These are phyloP conservation scores for Oscarella lobularis DNA, from an alignment of 37 sponge, comb jelly and placozoan species.

Conservation along the genomic window DNA sequence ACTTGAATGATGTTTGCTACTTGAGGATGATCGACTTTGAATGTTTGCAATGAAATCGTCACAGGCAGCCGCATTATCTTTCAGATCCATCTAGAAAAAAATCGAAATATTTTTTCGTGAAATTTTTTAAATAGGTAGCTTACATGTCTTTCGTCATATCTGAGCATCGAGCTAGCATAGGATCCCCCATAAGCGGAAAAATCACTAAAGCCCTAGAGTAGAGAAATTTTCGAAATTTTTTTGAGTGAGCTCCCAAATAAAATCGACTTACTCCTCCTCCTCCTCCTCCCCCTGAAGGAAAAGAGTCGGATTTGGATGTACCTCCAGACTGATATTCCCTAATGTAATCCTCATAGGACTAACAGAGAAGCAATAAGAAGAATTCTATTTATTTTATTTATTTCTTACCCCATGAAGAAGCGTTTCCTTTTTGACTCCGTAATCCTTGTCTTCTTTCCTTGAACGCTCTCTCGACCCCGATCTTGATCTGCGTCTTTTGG, in stretches of 20 bases:
- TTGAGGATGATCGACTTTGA: too few relatives aligned
- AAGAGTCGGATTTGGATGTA: constrained; percentile 4
- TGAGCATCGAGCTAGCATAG: too few relatives aligned
- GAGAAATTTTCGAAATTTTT: too few relatives aligned
- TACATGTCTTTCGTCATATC: too few relatives aligned
- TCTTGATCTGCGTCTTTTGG: constrained; percentile 5
- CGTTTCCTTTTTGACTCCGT: constrained; percentile 51
- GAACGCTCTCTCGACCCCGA: constrained; percentile 8
- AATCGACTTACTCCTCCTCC: too few relatives aligned
- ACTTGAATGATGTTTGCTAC: too few relatives aligned
- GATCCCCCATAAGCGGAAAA: too few relatives aligned
- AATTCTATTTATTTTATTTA: neutral
- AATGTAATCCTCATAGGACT: constrained; percentile 61
- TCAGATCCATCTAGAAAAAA: neutral
- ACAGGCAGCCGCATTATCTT: neutral
- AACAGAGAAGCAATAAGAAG: neutral
- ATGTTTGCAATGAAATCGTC: neutral
- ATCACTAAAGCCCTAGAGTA: too few relatives aligned
- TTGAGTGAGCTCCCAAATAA: too few relatives aligned
- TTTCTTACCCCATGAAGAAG: constrained; percentile 41
- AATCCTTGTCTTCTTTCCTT: constrained; percentile 21
- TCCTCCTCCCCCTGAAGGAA: too few relatives aligned
- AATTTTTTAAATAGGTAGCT: neutral
- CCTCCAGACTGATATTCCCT: constrained; percentile 44
- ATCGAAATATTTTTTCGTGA: too few relatives aligned